phyloP scores from a whole-genome alignment of 1,140 invertebrate species.

The Drosophila ambigua region DNA sequence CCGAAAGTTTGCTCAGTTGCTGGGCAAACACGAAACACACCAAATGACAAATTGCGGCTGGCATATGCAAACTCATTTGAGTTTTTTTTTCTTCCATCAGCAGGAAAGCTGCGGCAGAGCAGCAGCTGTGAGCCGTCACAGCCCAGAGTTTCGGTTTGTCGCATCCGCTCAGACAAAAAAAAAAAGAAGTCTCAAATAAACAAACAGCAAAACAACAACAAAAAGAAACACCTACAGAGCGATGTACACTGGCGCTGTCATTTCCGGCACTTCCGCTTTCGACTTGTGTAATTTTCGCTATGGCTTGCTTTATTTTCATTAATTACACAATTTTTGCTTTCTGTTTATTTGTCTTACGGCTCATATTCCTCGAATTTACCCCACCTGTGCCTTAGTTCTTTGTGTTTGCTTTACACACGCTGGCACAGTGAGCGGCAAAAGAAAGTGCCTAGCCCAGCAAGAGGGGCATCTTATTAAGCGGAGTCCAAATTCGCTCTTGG shows the following conservation, averaged over 20 bases:
- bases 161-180: slow-evolving; percentile 55
- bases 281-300: slow-evolving; percentile 67
- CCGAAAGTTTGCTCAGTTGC: slow-evolving; percentile 23
- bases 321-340: slow-evolving; percentile 61
- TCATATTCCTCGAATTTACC: slow-evolving; percentile 37
- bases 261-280: slow-evolving; percentile 77
- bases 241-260: slow-evolving; percentile 27
- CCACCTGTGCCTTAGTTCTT: slow-evolving; percentile 25
- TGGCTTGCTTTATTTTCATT: slow-evolving; percentile 54
- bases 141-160: slow-evolving; percentile 25
- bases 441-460: slow-evolving; percentile 51
- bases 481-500: slow-evolving; percentile 51
- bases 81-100: slow-evolving; percentile 10
- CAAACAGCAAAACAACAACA: slow-evolving; percentile 7
- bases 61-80: slow-evolving; percentile 45
- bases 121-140: slow-evolving; percentile 28
- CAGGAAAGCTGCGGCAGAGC: slow-evolving; percentile 4
- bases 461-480: slow-evolving; percentile 38
- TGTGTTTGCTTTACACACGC: slow-evolving; percentile 27
- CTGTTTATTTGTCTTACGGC: slow-evolving; percentile 68
- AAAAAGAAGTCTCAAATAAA: slow-evolving; percentile 6
- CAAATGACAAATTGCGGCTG: slow-evolving; percentile 29
- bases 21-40: slow-evolving; percentile 25
- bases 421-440: slow-evolving; percentile 70
- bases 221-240: slow-evolving; percentile 46